Evolutionary conservation across 2,888 invertebrate species (phyloP), one percentile per base, ranked within the genome.

Genomic region (Drosophila quinaria): DNA sequence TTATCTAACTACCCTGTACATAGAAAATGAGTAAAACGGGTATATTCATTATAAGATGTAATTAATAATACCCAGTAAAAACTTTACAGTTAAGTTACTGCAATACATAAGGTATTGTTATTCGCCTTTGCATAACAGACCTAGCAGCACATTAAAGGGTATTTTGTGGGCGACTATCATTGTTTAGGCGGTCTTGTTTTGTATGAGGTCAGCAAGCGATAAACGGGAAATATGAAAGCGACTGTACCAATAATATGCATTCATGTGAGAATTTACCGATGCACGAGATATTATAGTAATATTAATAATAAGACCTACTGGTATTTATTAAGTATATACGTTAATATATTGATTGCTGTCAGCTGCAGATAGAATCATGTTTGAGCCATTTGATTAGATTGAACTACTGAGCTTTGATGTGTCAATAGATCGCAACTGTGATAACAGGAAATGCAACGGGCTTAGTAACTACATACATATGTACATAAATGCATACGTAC

Each of bases 181-280:
- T 8, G 4, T 11, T 39, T 8, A 25, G 15, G 5, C 8, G n/a
- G 1, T 37, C 11, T 55, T 37, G 55, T 41, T 44, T 60, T 37
- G 46, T 35, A 75, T 71, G 75, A 75, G 71, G 66, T 75, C 68
- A 68, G 47, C 41, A 19, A 49, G 47, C 59, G 54, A 58, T 64
- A 72, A 54, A 52, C 19, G 56, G 41, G 15, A 71, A 62, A 71
- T 29, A 50, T 44, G 11, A 62, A 54, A 25, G n/a, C 37, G 19
- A 68, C 68, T 72, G 58, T 55, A 68, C 68, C 31, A 62, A 52
- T 19, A 68, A 33, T 49, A 41, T 55, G 10, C 49, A 49, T 52
- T 17, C 3, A 31, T 35, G 29, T 37, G 22, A 3, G 5, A 47
- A 19, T 44, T 49, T 11, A 25, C 17, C 37, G 25, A 39, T 1